A percentile compares a stretch with the other conserved stretches of the same genome.
phyloP scores from a whole-genome alignment of 2,888 invertebrate genomes.

The Agrochola lota region DNA sequence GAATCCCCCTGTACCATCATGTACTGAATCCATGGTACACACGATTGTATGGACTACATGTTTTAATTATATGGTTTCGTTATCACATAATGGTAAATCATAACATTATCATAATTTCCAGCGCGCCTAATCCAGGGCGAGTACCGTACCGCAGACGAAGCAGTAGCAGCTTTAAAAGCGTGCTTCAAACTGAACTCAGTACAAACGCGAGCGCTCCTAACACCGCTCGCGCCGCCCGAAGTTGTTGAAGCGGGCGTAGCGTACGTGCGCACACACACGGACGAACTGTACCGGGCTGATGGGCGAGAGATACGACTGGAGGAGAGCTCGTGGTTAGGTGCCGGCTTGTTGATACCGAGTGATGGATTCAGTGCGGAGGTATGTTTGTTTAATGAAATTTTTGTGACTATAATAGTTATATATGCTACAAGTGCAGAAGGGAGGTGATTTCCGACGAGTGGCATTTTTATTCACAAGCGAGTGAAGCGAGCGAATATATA shows the following conservation, averaged over 20 bases:
- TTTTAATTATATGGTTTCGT: neutral
- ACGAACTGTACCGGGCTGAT: constrained; percentile 97
- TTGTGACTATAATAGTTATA: too few species aligned
- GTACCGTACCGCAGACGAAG: constrained; percentile 93
- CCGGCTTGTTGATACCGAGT: constrained; percentile 98
- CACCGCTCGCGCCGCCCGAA: constrained; percentile 89
- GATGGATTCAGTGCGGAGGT: constrained; percentile 98
- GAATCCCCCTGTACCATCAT: too few species aligned
- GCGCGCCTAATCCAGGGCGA: constrained; percentile 86
- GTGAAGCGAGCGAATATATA: too few species aligned
- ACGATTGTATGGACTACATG: too few species aligned
- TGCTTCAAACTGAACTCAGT: constrained; percentile 99
- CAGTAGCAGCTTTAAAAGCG: constrained; percentile 96
- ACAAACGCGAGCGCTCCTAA: constrained; percentile 96
- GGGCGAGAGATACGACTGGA: constrained; percentile 97
- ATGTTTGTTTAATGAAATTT: neutral
- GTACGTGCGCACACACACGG: constrained; percentile 97
- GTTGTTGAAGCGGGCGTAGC: constrained; percentile 93
- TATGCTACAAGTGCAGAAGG: too few species aligned
- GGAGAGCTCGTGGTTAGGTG: constrained; percentile 97
- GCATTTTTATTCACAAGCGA: too few species aligned
- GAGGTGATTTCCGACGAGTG: too few species aligned
- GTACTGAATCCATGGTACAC: too few species aligned
- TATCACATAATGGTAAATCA: neutral
- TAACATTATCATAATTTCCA: constrained; percentile 69